Base-by-base conservation (phyloP, 1,140 invertebrate species). In the Araneus ventricosus region DNA sequence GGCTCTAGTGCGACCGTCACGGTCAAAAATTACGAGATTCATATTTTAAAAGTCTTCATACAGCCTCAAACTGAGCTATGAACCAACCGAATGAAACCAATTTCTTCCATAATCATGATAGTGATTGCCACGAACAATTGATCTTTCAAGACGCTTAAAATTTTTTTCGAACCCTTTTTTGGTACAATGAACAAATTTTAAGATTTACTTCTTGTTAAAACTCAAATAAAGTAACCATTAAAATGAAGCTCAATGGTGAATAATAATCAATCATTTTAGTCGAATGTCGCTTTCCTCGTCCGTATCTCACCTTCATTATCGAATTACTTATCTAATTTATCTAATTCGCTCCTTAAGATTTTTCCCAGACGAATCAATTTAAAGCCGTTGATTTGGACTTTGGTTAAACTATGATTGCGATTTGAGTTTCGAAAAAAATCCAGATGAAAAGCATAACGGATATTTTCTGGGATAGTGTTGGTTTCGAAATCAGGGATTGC, bases 311-410 rank as follows among this genome's bases (percentile, higher is more conserved):
- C 39, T 82, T 82, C 80, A 82, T 82, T 82, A 82, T 52, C 37
- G 80, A 82, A 82, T 45, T 82, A 39, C 39, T 39, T 52, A 82
- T 82, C 80, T 52, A 82, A 82, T 82, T 82, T 82, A 39, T n/a
- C 80, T 82, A 82, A 82, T 82, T 82, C 22, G 27, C 22, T 45
- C 80, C 41, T 45, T 52, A 10, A n/a, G 24, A 41, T 45, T 82
- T 82, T 82, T 82, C n/a, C 30, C 70, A 34, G 30, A 4, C 8
- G 41, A 41, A 82, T 82, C 80, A 27, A 82, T 82, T 82, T 82
- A 82, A 82, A 82, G 80, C 45, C 24, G 80, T 41, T 82, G 80
- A 82, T 82, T 82, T 82, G 24, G 41, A 82, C 37, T 41, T 52
- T 52, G 80, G 39, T 22, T 82, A 45, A 45, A 27, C 39, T 52